Evolutionary conservation across 2,888 invertebrate species (phyloP).

Genomic region (Macropis europaea): DNA sequence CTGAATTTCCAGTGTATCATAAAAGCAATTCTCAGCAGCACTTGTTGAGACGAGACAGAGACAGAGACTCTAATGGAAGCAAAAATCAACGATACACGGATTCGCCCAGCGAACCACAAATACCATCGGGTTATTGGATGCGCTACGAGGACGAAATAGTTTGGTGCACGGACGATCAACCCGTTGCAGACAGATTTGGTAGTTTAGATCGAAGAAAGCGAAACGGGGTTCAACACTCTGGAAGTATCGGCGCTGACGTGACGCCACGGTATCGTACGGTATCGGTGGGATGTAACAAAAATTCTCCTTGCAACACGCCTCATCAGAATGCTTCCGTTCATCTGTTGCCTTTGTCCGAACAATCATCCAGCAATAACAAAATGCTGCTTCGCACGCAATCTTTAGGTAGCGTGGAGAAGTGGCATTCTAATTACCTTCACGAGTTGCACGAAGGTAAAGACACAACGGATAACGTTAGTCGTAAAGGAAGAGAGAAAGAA

Average conservation of each 20-base stretch:
- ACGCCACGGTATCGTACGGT: constrained; percentile 70
- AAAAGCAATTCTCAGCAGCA: constrained; percentile 56
- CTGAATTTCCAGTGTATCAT: constrained; percentile 60
- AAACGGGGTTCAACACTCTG: constrained; percentile 57
- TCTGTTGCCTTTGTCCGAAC: constrained; percentile 60
- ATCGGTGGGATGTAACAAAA: constrained; percentile 52
- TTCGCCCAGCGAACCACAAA: constrained; percentile 56
- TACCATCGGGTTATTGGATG: constrained; percentile 73
- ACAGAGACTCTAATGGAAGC: constrained; percentile 48
- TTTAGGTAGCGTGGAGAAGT: constrained; percentile 82
- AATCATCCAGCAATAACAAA: constrained; percentile 61
- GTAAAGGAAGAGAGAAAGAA: constrained; percentile 82
- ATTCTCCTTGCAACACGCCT: constrained; percentile 16
- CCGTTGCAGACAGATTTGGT: constrained; percentile 80
- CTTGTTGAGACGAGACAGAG: constrained; percentile 57
- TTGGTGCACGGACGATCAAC: constrained; percentile 73
- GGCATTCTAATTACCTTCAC: constrained; percentile 68
- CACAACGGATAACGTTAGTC: constrained; percentile 49
- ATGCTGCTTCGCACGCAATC: constrained; percentile 82
- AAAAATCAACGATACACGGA: constrained; percentile 46
- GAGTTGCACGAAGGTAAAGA: constrained; percentile 68
- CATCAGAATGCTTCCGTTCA: constrained; percentile 57
- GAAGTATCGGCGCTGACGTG: constrained; percentile 46
- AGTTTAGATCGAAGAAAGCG: constrained; percentile 83
- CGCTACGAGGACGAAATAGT: constrained; percentile 75